Conservation (phyloP, 2,113 vertebrate genomes). For the Chionis minor region DNA sequence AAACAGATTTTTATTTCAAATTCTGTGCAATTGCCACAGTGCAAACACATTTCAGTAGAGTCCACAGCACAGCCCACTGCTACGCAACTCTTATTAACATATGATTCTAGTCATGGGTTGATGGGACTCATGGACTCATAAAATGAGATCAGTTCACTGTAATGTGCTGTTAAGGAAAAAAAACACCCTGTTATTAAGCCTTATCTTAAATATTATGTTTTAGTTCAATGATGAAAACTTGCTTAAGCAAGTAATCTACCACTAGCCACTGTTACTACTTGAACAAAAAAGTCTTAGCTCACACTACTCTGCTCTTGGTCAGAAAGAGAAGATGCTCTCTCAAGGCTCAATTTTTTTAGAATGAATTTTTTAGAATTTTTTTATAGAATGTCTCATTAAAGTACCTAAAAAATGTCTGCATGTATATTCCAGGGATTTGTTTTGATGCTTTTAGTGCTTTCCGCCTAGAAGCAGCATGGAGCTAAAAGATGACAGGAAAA, state of each 20-base stretch:
- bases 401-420: background rate
- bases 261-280: background rate
- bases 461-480: fast-evolving
- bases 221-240: background rate
- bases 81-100: background rate
- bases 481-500: background rate
- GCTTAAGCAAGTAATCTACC: background rate
- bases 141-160: background rate
- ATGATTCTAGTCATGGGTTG: background rate
- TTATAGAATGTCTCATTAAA: background rate
- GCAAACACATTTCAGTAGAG: background rate
- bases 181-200: background rate
- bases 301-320: background rate
- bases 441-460: background rate
- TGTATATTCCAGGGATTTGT: background rate
- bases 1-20: background rate
- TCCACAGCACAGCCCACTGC: background rate
- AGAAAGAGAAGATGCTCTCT: background rate
- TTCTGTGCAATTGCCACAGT: background rate
- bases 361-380: too few species aligned
- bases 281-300: background rate
- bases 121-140: background rate
- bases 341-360: background rate
- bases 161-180: background rate
- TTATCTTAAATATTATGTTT: background rate